These are phyloP conservation scores for Pseudorectes ferrugineus DNA, from an alignment of 2,113 vertebrate species.

Conservation along the genomic window DNA sequence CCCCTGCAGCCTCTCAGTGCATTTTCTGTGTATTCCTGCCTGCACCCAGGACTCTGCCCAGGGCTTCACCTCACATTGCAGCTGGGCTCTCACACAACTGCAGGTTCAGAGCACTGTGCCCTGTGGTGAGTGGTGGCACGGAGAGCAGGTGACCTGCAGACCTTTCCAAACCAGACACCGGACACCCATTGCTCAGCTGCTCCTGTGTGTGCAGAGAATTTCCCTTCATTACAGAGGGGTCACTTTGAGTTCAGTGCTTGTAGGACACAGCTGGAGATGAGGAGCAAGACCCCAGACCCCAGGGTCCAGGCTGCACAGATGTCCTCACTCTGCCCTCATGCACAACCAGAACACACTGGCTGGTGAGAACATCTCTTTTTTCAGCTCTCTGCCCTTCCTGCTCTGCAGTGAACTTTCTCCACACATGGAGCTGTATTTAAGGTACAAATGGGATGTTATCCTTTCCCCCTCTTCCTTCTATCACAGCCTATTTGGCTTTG, in stretches of 20 bases:
- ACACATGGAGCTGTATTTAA: neutral
- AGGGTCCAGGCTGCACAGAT: neutral
- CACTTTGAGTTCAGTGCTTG: accelerated
- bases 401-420: neutral
- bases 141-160: neutral
- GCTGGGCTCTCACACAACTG: neutral
- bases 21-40: neutral
- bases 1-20: neutral
- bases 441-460: neutral
- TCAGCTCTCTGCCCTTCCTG: neutral
- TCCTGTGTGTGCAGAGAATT: neutral
- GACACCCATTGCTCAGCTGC: neutral
- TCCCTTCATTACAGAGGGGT: too few relatives aligned
- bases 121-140: neutral
- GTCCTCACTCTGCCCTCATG: neutral
- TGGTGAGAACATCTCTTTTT: neutral
- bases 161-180: neutral
- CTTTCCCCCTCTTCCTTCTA: neutral
- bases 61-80: neutral
- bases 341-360: neutral
- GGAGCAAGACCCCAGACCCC: neutral
- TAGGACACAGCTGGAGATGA: neutral
- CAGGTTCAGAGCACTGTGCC: neutral
- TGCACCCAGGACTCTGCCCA: neutral
- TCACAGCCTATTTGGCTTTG: neutral